Evolutionary conservation across 2,888 invertebrate genomes (phyloP), one percentile per base, ranked within the genome.

Genomic region (Apodemia hepburni): DNA sequence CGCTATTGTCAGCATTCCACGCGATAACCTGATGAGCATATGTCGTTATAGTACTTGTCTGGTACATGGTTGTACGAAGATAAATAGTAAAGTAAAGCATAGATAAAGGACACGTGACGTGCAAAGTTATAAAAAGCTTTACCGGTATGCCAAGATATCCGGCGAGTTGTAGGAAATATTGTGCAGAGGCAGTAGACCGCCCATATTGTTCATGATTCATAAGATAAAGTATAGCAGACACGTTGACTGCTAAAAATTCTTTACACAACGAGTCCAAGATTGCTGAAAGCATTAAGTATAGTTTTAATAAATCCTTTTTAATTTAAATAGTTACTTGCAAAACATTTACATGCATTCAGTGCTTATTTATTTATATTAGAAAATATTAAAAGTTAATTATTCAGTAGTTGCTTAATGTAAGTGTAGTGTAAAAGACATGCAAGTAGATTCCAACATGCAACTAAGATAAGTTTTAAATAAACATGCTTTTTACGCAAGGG

Each of bases 1-100:
- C 98, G 51, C 98, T 97, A 87, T 98, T 98, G 85, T 99, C 98
- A 9, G 98, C 98, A 87, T 98, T 98, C 98, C 98, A 99, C 9
- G 98, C 97, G 73, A 98, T 97, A 61, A 98, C 98, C 74, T 90
- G 73, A 60, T 59, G 60, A 72, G 75, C 77, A 76, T 78, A 59
- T 54, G 22, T 59, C 17, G 35, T 29, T 58, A 29, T 22, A 59
- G 33, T 54, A 63, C 49, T 42, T 42, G 49, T 6, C 33, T 57
- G 12, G 22, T 22, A 58, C 29, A 57, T 22, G 61, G 65, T 62
- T 51, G 68, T 60, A 65, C 59, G 62, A 51, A 60, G 64, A 59
- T 61, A 59, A 42, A 61, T 54, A 61, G 65, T 64, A 58, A 66
- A 68, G 58, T 65, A 64, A 68, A 65, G 65, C 64, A 67, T 71